Evolutionary conservation across 2,888 invertebrate species (phyloP).

Genomic region (Gerris lacustris): DNA sequence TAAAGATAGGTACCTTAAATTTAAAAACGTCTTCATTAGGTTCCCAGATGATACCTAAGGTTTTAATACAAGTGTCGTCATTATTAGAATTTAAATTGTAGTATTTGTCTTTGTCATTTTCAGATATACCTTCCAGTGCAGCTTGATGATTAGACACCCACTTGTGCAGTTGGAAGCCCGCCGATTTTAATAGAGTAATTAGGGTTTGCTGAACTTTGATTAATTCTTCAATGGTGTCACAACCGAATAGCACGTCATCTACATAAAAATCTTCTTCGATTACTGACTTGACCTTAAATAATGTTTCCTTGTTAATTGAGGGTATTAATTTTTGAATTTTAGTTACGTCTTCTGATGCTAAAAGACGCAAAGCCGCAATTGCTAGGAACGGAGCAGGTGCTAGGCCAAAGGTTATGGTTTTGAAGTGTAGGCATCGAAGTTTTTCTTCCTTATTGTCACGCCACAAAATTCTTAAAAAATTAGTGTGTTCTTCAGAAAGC

Average conservation of each 20-base stretch:
- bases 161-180: slow-evolving; percentile 5
- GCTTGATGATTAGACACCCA: slow-evolving; percentile 12
- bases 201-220: background rate
- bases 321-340: background rate
- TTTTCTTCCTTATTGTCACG: background rate
- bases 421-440: background rate
- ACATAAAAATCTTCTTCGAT: slow-evolving; percentile 8
- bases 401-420: slow-evolving; percentile 14
- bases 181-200: background rate
- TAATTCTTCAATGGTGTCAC: slow-evolving; percentile 5
- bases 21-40: background rate
- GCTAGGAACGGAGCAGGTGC: slow-evolving; percentile 14
- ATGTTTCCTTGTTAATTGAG: too few species aligned
- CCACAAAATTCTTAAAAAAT: slow-evolving; percentile 11
- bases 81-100: background rate
- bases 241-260: slow-evolving; percentile 9
- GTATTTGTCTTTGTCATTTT: background rate
- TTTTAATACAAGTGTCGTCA: background rate
- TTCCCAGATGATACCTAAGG: slow-evolving; percentile 13
- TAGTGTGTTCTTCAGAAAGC: background rate
- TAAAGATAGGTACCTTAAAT: slow-evolving; percentile 2
- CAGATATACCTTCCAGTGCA: background rate
- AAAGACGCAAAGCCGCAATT: background rate
- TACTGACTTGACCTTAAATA: background rate
- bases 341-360: slow-evolving; percentile 6